Evolutionary conservation across 2,797 vertebrate species (phyloP), one percentile per base, ranked within the genome.

Genomic region (Coregonus sp.): DNA sequence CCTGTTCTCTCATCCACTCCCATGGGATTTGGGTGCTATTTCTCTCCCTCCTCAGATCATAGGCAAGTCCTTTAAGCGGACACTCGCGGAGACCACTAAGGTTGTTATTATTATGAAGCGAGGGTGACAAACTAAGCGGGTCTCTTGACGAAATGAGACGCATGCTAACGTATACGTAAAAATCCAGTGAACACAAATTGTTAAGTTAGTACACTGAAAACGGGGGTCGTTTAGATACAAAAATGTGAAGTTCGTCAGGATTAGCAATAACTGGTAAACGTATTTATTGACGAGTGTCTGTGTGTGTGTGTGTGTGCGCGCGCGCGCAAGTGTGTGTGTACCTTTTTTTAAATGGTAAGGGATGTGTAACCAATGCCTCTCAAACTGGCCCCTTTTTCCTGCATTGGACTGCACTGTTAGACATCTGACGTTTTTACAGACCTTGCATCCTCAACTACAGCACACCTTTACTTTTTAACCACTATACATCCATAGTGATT

Each of bases 231-330:
- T 75, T 70, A 81, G 73, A 79, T 84, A 74, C 74, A 82, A 81
- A 80, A 78, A 87, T 82, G 78, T 87, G 84, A 89, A 89, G 79
- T 84, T 76, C 79, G 86, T 90, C 75, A 91, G 89, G 79, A 81
- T 91, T 90, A 94, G 93, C 93, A 95, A 94, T 95, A 95, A 95
- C 86, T 81, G 81, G 85, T 91, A 78, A 86, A 86, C 70, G 79
- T 89, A 86, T 89, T 81, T 87, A 89, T 89, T 88, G 77, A 86
- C 83, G 68, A 65, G 83, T 86, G 81, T 77, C 84, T 88, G 88
- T 91, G 81, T 88, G 86, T 89, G 73, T 91, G 78, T 0, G 1
- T 82, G 91, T 91, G 75, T 77, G 85, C 25, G 61, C 75, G 76
- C 76, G 71, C 75, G 35, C 56, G 25, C 25, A 25, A 25, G 91